These are phyloP conservation scores for Eidolon dupreanum DNA, from an alignment of 2,797 vertebrate genomes.

Conservation along the genomic window DNA sequence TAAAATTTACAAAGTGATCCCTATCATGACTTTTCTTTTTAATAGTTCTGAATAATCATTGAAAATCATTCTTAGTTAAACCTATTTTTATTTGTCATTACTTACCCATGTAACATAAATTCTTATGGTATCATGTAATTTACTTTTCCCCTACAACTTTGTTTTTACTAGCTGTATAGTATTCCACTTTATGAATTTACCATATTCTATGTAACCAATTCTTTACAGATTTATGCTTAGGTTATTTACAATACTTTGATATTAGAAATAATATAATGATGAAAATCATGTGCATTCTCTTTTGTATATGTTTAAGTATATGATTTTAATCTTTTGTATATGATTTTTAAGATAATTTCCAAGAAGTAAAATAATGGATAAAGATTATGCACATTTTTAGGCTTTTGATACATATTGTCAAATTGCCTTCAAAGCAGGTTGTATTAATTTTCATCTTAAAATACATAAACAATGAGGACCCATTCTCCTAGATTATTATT, in stretches of 20 bases:
- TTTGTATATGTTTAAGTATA: neutral
- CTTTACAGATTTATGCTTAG: neutral
- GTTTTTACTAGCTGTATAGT: neutral
- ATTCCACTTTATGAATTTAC: neutral
- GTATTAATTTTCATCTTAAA: neutral
- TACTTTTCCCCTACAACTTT: neutral
- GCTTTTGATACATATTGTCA: neutral
- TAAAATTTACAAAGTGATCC: no score
- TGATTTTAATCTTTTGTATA: no score
- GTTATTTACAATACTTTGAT: neutral
- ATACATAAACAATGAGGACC: neutral
- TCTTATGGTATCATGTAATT: neutral
- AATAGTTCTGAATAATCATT: neutral
- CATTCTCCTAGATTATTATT: slow-evolving; percentile 27
- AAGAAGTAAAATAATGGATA: neutral
- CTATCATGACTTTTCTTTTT: neutral
- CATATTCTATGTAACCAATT: slow-evolving; percentile 10
- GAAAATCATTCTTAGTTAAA: neutral
- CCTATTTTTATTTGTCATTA: neutral
- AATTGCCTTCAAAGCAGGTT: neutral
- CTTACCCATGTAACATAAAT: neutral
- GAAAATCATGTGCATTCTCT: neutral
- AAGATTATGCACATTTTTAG: neutral
- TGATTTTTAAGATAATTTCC: neutral
- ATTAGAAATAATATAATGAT: slow-evolving; percentile 14